Base-by-base conservation (phyloP, 2,113 vertebrate species). In the Oenanthe oenanthe region DNA sequence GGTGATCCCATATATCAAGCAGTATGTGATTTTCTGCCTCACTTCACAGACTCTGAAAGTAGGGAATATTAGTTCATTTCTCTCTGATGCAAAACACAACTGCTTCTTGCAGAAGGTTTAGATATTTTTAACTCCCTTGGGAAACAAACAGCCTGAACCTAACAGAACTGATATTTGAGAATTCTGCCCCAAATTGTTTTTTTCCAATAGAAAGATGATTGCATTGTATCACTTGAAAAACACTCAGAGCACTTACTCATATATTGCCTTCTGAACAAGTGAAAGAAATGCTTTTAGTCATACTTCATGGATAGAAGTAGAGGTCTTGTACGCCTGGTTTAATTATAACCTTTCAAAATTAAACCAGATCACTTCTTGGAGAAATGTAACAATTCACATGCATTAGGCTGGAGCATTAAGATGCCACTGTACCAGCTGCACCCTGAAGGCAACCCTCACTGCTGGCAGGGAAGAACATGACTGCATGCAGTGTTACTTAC, bases 401-500 rank as follows among this genome's bases (percentile, higher is more conserved):
- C 14, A 15, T 65, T 28, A 88, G 13, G 24, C 9, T 43, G 45
- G 15, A 81, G 66, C 45, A 57, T 8, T 36, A 63, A 45, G n/a
- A 67, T 36, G 66, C 36, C 38, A 36, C 40, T 53, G 9, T 8
- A 72, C 14, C 31, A 58, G 65, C 53, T 65, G 56, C 21, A 86
- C 13, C 43, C 67, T 50, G 67, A 81, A 26, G 56, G 34, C 18
- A 83, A 9, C 21, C 25, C 15, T 47, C 36, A 40, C 9, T 4
- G 6, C 38, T 0, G 10, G 26, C 21, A 66, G 20, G 13, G 65
- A 88, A 72, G 22, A 66, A 48, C 0, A 1, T 62, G 42, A 67
- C 15, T 0, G 63, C n/a, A 48, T 0, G 3, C 80, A 48, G 54
- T 0, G 2, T 9, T 51, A 98, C 98, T 98, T 95, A 99, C 99